Evolutionary conservation across 2,888 invertebrate species (phyloP).

Genomic region (Nomada lathburiana): DNA sequence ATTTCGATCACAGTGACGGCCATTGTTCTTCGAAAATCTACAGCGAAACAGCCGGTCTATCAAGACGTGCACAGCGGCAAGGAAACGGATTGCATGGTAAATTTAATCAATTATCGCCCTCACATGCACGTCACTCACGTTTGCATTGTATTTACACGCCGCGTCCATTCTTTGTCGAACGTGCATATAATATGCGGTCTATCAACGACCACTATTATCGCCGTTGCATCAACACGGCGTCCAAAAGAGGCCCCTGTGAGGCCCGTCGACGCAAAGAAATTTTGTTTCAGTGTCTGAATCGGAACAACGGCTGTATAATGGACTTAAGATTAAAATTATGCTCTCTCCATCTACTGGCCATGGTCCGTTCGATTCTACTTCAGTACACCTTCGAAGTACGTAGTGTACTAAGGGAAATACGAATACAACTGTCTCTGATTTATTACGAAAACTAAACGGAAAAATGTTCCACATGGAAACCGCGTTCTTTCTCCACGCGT

Average conservation of each 20-base stretch:
- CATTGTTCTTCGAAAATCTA: slow-evolving; percentile 40
- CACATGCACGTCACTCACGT: slow-evolving; percentile 2
- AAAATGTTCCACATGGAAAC: too few species aligned
- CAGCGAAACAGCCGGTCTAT: slow-evolving; percentile 13
- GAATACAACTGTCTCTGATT: too few species aligned
- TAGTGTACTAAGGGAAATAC: too few species aligned
- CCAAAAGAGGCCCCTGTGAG: neutral
- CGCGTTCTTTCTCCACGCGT: too few species aligned
- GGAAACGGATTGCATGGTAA: slow-evolving; percentile 31
- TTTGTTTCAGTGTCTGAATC: neutral
- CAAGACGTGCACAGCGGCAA: slow-evolving; percentile 13
- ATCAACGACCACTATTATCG: neutral
- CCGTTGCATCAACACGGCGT: neutral
- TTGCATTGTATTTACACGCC: slow-evolving; percentile 5
- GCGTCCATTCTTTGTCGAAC: neutral
- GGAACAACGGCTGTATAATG: neutral
- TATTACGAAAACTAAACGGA: too few species aligned
- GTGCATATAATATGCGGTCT: neutral
- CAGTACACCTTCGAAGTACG: too few species aligned
- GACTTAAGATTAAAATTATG: too few species aligned
- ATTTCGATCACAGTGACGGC: slow-evolving; percentile 39
- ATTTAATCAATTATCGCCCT: slow-evolving; percentile 45
- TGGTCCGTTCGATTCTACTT: too few species aligned
- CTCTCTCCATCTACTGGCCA: too few species aligned
- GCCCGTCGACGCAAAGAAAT: neutral